Base-by-base conservation (phyloP, 2,797 vertebrate genomes). In the Octomys mimax region DNA sequence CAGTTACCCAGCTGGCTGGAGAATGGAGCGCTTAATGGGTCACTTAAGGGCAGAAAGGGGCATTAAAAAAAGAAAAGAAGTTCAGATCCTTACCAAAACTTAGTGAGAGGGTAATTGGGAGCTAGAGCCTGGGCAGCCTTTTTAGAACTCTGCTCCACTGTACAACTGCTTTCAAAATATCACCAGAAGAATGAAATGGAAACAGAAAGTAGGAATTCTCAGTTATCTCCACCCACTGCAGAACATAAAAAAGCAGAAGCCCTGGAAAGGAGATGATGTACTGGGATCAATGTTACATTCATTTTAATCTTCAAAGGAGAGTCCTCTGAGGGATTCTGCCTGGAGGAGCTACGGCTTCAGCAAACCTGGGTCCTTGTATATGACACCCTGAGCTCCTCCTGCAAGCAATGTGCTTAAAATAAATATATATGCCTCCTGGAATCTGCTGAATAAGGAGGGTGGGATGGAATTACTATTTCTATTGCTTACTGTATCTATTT, bases 401-500 rank as follows among this genome's bases (percentile, higher is more conserved):
- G 36, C 16, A 75, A 90, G 61, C 57, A 57, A 49, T 0, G 0
- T 14, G 49, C 62, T 85, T 71, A 71, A 59, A 88, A 79, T 62
- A 95, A 87, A 87, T 26, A 36, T 19, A n/a, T 0, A 4, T 33
- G 70, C 39, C 82, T 89, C 93, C 49, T 73, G n/a, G 57, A 89
- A 92, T 81, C 0, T 92, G 83, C 88, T 95, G 89, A 97, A 61
- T 1, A 2, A 87, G 89, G 87, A 77, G 46, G 71, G 77, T 42
- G 31, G 57, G 0, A 49, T n/a, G 89, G 95, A 96, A 96, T 66
- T 77, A 95, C 75, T 61, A 82, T 92, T 95, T 84, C 84, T 96
- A 96, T 0, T 10, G 19, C 95, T 95, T 92, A 79, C 83, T 80
- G 36, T 66, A 77, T 85, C 89, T 87, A n/a, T 95, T 87, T 95